Base-by-base conservation (phyloP, 2,113 vertebrate species). In the Dunckerocampus dactyliophorus region DNA sequence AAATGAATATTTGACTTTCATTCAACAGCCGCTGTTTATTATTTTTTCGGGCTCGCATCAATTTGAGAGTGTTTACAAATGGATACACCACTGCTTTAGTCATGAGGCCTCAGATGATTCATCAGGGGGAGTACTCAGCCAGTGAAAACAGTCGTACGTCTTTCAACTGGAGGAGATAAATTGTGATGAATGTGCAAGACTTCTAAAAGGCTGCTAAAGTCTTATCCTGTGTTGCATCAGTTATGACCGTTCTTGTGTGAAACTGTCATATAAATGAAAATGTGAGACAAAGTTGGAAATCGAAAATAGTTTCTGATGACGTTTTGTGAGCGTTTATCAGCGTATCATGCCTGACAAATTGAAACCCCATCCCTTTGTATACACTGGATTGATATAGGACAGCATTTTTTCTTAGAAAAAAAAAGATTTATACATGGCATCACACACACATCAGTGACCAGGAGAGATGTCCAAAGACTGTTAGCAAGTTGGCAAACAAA, bases 1-100 rank as follows among this genome's bases (percentile, higher is more conserved):
- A 54, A 60, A 14, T 37, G 10, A 63, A 3, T 13, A 3, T 43
- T 43, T 43, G 39, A 43, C 39, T 43, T 13, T 51, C 13, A 51
- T 28, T 51, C 49, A 53, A 42, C 45, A 64, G 59, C 66, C 52
- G 20, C 50, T 63, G 47, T 61, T 46, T 45, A 45, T 56, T 68
- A 8, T 56, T 42, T 59, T n/a, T 49, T 51, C 43, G n/a, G 63
- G 57, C 56, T 63, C 70, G 69, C 62, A 69, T 69, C 52, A 69
- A 58, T 53, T 31, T 1, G 12, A 50, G n/a, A 75, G 56, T 42
- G 53, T 64, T 22, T 48, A 28, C 56, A 45, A 45, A 52, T 59
- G 20, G 58, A 73, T 22, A 71, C 37, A 28, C 49, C 12, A 3
- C 39, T 16, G 7, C 20, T 66, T 71, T 48, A 37, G 37, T 62